phyloP scores from a whole-genome alignment of 2,113 vertebrate genomes.

The Calyptommatus sinebrachiatus region DNA sequence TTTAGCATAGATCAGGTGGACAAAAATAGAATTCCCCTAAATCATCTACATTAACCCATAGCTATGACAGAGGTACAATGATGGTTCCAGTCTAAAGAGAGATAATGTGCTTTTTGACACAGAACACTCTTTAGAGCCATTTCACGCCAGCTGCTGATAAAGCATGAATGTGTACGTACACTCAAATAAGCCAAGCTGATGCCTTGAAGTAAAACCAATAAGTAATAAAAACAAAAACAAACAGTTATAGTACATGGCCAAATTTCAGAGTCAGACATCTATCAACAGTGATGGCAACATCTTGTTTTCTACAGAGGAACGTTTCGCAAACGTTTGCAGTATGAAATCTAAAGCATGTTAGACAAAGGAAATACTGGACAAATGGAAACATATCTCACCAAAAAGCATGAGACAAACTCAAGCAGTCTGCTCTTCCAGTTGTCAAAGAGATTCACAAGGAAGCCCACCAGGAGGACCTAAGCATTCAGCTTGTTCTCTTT shows the following conservation, averaged over 20 bases:
- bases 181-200: background rate
- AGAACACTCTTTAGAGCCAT: constrained; percentile 19
- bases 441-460: no score
- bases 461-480: no score
- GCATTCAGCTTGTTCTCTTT: no score
- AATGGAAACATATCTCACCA: background rate
- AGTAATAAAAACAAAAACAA: background rate
- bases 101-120: background rate
- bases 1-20: constrained; percentile 21
- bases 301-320: background rate
- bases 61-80: background rate
- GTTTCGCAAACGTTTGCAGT: background rate
- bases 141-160: background rate
- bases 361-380: background rate
- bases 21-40: constrained; percentile 18
- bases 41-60: constrained; percentile 23
- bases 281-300: background rate
- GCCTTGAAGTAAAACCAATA: background rate
- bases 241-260: background rate
- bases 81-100: background rate
- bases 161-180: background rate
- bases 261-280: background rate
- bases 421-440: no score
- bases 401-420: background rate
- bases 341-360: background rate